Evolutionary conservation across 2,888 invertebrate genomes (phyloP), one percentile per base, ranked within the genome.

Genomic region (Ditula angustiorana): DNA sequence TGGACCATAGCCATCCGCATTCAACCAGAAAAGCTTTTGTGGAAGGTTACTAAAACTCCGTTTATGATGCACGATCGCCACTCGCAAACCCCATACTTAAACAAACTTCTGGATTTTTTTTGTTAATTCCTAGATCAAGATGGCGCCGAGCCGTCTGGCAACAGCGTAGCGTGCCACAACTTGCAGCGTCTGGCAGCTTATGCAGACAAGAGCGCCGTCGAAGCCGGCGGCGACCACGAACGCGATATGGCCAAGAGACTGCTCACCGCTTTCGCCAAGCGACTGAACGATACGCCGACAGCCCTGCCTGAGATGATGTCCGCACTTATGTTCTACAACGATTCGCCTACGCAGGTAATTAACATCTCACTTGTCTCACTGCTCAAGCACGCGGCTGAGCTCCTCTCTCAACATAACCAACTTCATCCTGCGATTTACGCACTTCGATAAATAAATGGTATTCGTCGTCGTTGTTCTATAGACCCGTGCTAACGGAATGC

Each of bases 81-180:
- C n/a, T n/a, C n/a, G n/a, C n/a, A n/a, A n/a, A n/a, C n/a, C n/a
- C n/a, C n/a, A n/a, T n/a, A n/a, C n/a, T n/a, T n/a, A n/a, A n/a
- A n/a, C n/a, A n/a, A n/a, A n/a, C n/a, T n/a, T n/a, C n/a, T n/a
- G n/a, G n/a, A n/a, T n/a, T n/a, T n/a, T 11, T 28, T 23, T 8
- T 7, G 5, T n/a, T 26, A 26, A 26, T 69, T 73, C 74, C 1
- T 83, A 98, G 98, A 97, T 83, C 97, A 98, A 86, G 99, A 99
- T 82, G 98, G 98, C 11, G 98, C 98, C 0, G 98, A 99, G 80
- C 99, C 99, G 0, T 96, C 96, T 37, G 97, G 98, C 30, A 99
- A 99, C 84, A 98, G 98, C 47, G 96, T 98, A 0, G 93, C 98
- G 0, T 96, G 96, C 19, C 94, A 95, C 76, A 99, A 99, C 89